These are phyloP conservation scores for Synanthedon andrenaeformis DNA, from an alignment of 2,888 invertebrate species.

Conservation along the genomic window DNA sequence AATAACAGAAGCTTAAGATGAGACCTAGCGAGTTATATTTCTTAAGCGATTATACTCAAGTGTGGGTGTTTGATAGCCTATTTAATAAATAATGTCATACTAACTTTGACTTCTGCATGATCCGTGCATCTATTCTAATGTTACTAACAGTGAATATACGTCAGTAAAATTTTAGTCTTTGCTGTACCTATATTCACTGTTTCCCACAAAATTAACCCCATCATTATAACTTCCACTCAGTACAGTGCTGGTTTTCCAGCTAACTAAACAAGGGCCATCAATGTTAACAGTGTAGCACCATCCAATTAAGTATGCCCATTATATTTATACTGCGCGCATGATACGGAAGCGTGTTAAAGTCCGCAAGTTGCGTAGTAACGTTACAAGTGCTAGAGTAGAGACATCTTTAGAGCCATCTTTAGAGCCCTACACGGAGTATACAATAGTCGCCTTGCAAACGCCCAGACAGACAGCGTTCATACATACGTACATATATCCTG, in stretches of 20 bases:
- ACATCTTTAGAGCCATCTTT: constrained; percentile 30
- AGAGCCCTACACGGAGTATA: constrained; percentile 19
- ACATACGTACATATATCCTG: too few species aligned
- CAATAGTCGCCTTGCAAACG: constrained; percentile 14
- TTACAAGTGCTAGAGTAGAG: constrained; percentile 23
- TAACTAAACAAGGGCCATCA: not conserved
- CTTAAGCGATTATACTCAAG: not conserved
- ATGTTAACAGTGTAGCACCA: not conserved
- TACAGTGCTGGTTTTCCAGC: not conserved
- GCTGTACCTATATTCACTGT: too few species aligned
- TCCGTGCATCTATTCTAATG: too few species aligned
- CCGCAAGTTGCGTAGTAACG: constrained; percentile 4
- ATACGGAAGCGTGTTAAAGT: constrained; percentile 1
- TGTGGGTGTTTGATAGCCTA: not conserved
- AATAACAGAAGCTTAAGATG: not conserved
- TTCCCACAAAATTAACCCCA: not conserved
- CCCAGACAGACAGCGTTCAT: constrained; percentile 1
- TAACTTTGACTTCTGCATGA: too few species aligned
- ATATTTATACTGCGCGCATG: not conserved
- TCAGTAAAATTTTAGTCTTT: too few species aligned
- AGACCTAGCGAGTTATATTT: not conserved
- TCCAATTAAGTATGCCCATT: not conserved
- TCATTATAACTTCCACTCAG: not conserved
- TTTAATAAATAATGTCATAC: not conserved
- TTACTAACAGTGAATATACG: too few species aligned